phyloP scores from a whole-genome alignment of 2,113 vertebrate genomes.

The Solenodon paradoxus region DNA sequence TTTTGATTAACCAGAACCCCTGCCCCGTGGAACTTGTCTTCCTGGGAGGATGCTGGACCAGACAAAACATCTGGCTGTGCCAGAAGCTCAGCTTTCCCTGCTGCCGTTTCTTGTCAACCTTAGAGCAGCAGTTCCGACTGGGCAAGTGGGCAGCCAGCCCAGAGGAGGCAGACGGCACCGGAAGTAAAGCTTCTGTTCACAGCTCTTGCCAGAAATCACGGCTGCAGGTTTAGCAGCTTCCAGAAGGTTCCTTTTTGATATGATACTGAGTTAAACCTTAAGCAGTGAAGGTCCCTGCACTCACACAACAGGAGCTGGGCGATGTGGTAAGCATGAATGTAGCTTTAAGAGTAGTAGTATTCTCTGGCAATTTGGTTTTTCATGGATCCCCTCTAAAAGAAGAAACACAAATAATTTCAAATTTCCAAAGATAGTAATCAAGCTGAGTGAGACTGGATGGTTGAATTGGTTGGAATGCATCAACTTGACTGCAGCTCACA shows the following conservation, averaged over 20 bases:
- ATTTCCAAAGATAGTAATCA: neutral
- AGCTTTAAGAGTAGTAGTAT: neutral
- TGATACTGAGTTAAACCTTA: conserved; percentile 19
- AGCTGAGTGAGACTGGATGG: neutral
- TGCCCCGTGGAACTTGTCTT: conserved; percentile 48
- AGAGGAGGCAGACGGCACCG: conserved; percentile 37
- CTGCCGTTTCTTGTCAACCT: neutral
- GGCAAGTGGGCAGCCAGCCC: conserved; percentile 33
- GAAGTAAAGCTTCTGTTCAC: conserved; percentile 51
- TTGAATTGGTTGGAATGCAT: neutral
- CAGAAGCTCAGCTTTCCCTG: neutral
- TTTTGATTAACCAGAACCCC: conserved; percentile 31
- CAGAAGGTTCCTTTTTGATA: conserved; percentile 43
- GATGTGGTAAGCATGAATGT: neutral
- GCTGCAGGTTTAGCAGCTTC: neutral
- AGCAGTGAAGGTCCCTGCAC: neutral
- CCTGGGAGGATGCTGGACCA: conserved; percentile 11
- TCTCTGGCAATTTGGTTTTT: neutral
- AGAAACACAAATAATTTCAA: conserved; percentile 47
- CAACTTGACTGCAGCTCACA: neutral
- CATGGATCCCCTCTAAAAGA: neutral
- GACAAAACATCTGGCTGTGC: conserved; percentile 41
- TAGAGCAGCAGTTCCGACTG: neutral
- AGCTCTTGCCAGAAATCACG: conserved; percentile 14
- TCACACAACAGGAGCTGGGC: neutral